Evolutionary conservation across 2,113 vertebrate genomes (phyloP), one percentile per base, ranked within the genome.

Genomic region (Sander lucioperca): DNA sequence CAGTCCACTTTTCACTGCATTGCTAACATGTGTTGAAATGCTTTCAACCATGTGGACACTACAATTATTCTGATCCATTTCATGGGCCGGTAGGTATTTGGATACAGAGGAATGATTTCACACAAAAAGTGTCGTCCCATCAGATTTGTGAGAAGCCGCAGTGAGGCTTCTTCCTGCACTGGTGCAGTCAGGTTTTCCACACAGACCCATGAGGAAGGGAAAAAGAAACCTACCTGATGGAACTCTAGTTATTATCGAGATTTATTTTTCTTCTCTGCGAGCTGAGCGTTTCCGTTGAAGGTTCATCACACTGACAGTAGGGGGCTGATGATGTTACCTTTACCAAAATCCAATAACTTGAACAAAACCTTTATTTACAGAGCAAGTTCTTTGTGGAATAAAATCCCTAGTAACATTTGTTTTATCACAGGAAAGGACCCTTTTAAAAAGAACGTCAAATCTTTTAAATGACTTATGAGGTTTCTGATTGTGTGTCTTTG

Each of bases 1-100:
- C 15, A 54, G n/a, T 9, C 27, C 50, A 18, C 63, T 48, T 43
- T 18, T 61, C 15, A 53, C 39, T 27, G 25, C 23, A 30, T 62
- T 48, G 19, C 59, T 33, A 30, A 58, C 59, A 54, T 39, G 25
- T 13, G 58, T 18, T 61, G 16, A 50, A 47, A 84, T 53, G 57
- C 69, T 73, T 54, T 76, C 69, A 62, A 23, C 51, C 72, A 16
- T 57, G 70, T 36, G 15, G 51, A 77, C 19, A 13, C 67, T 51
- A 59, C 74, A 74, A 77, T 85, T 88, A 85, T 77, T 85, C 75
- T 21, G 86, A 82, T 85, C 71, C 25, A 82, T 83, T 88, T 90
- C 80, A 89, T 6, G 78, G 84, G 57, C 80, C 66, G 84, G 36
- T 83, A 58, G 61, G 5, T 77, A 54, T 80, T 63, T 70, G 72